Conservation (phyloP, 2,888 invertebrate species). For the Lepidocyrtinus sp. region DNA sequence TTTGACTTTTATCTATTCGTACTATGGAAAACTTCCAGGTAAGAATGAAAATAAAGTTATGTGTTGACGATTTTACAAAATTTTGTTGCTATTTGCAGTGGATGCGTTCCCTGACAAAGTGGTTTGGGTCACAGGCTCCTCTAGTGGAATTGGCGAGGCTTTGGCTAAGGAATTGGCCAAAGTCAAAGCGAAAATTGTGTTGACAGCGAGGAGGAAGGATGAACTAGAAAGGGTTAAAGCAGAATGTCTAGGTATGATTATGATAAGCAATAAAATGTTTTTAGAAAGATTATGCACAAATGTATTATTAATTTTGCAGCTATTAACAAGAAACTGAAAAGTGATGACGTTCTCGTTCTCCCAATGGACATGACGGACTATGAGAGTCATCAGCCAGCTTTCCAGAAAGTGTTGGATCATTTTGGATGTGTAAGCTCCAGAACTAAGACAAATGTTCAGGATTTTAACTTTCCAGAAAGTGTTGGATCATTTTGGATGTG, state of each 20-base stretch:
- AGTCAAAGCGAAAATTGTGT: conserved; percentile 78
- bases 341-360: conserved; percentile 79
- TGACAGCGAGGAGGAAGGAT: conserved; percentile 79
- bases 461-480: no score
- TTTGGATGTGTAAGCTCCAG: conserved; percentile 76
- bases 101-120: conserved; percentile 34
- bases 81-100: no score
- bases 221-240: conserved; percentile 80
- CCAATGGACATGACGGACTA: conserved; percentile 80
- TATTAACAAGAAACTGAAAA: conserved; percentile 72
- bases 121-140: conserved; percentile 48
- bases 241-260: conserved; percentile 74
- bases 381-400: conserved; percentile 77
- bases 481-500: conserved; percentile 76
- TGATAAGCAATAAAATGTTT: background rate
- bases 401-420: conserved; percentile 78
- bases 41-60: conserved; percentile 19
- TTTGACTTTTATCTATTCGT: conserved; percentile 61
- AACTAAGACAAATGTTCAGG: no score
- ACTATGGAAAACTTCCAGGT: conserved; percentile 68
- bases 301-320: conserved; percentile 15
- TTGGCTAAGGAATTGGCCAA: conserved; percentile 80
- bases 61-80: no score
- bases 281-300: background rate
- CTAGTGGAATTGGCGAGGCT: conserved; percentile 68